phyloP scores from a whole-genome alignment of 2,888 invertebrate genomes.

The Chalcosyrphus nemorum region DNA sequence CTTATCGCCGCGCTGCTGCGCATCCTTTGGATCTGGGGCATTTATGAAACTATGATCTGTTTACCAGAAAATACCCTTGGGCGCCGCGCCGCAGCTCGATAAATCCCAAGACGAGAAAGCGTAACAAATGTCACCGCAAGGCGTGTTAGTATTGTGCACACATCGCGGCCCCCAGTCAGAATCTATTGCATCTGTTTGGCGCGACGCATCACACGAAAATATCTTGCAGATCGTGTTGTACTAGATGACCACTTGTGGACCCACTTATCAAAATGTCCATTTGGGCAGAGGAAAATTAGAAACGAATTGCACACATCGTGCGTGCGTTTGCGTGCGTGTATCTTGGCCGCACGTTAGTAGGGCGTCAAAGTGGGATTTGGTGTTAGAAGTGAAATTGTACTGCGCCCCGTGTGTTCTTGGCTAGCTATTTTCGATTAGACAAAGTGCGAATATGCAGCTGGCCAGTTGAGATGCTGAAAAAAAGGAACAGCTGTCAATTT shows the following conservation, averaged over 20 bases:
- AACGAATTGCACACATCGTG: slow-evolving; percentile 27
- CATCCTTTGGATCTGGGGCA: slow-evolving; percentile 21
- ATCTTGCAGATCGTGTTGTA: slow-evolving; percentile 59
- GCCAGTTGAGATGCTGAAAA: background rate
- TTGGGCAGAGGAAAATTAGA: slow-evolving; percentile 58
- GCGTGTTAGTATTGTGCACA: background rate
- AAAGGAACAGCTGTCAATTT: background rate
- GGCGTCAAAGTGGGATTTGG: slow-evolving; percentile 69
- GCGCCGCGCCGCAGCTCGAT: slow-evolving; percentile 38
- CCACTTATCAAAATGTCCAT: slow-evolving; percentile 68
- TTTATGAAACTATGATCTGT: slow-evolving; percentile 54
- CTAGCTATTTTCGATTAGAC: background rate
- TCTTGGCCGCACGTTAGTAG: slow-evolving; percentile 51
- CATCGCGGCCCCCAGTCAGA: background rate
- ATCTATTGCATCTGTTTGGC: slow-evolving; percentile 23
- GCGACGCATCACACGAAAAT: slow-evolving; percentile 28
- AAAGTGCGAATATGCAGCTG: slow-evolving; percentile 21
- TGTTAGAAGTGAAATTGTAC: slow-evolving; percentile 66
- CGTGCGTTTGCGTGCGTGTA: background rate
- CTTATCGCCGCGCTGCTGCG: no score
- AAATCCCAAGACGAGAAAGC: slow-evolving; percentile 57
- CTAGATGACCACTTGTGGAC: slow-evolving; percentile 60
- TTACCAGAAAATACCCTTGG: slow-evolving; percentile 13
- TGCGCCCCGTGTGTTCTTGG: background rate
- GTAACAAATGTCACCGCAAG: slow-evolving; percentile 63